These are phyloP conservation scores for Melitaea cinxia DNA, from an alignment of 1,140 invertebrate genomes.

Conservation along the genomic window DNA sequence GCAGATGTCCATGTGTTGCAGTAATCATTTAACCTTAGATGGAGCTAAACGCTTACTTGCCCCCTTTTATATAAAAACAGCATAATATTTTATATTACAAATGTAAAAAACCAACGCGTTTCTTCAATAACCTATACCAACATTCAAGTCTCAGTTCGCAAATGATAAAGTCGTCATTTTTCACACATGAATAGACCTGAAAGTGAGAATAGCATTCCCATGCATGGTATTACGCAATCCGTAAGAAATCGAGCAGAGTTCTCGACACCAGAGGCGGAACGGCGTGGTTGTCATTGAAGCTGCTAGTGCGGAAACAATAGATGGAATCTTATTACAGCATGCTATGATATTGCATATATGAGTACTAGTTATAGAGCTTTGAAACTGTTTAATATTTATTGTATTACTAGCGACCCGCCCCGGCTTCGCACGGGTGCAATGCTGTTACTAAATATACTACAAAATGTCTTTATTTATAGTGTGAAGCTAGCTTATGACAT, in stretches of 20 bases:
- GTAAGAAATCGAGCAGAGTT: slow-evolving; percentile 55
- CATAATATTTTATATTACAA: too few species aligned
- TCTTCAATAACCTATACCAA: too few species aligned
- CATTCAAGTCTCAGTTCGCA: background rate
- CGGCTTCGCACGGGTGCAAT: too few species aligned
- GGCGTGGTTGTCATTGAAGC: slow-evolving; percentile 51
- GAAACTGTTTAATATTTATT: background rate
- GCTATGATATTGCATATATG: slow-evolving; percentile 17
- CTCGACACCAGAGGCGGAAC: slow-evolving; percentile 50
- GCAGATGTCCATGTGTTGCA: too few species aligned
- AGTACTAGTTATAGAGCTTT: slow-evolving; percentile 18
- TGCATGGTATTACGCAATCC: slow-evolving; percentile 52
- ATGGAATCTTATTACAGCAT: slow-evolving; percentile 24
- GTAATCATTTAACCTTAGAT: too few species aligned
- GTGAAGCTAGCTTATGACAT: background rate
- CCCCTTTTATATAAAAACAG: too few species aligned
- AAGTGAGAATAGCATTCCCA: slow-evolving; percentile 57
- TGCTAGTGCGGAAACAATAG: slow-evolving; percentile 33
- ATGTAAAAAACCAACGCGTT: too few species aligned
- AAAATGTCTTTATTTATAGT: background rate
- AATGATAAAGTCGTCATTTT: background rate
- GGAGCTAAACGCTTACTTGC: too few species aligned
- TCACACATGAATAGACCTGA: slow-evolving; percentile 29
- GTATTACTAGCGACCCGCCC: too few species aligned
- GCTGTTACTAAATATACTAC: too few species aligned